Evolutionary conservation across 1,140 invertebrate species (phyloP).

Genomic region (Aphidius gifuensis): DNA sequence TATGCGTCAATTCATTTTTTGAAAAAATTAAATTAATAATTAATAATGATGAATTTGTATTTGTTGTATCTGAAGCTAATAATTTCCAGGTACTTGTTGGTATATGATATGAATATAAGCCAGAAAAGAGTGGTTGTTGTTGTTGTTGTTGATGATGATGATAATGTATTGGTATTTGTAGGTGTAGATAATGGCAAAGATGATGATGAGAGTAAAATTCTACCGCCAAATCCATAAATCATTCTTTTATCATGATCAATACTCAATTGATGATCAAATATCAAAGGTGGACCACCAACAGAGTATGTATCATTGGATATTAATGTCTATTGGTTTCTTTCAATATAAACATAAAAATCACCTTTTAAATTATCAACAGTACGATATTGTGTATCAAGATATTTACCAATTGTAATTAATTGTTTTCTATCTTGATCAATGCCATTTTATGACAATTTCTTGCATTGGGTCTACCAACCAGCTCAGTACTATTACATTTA

Average conservation of each 20-base stretch:
- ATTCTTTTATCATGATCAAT: conserved; percentile 79
- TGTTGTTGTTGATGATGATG: conserved; percentile 26
- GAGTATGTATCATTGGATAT: conserved; percentile 74
- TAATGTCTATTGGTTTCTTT: conserved; percentile 67
- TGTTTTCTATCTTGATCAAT: conserved; percentile 79
- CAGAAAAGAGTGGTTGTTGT: conserved; percentile 69
- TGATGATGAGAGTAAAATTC: conserved; percentile 62
- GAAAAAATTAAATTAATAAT: no score
- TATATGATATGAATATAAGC: conserved; percentile 84
- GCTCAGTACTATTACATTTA: conserved; percentile 68
- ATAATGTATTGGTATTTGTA: no score
- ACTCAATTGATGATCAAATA: conserved; percentile 93
- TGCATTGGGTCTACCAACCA: conserved; percentile 74
- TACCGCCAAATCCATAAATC: conserved; percentile 88
- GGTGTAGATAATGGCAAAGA: no score
- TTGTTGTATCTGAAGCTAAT: conserved; percentile 59
- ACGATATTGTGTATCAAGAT: conserved; percentile 70
- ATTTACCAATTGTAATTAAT: conserved; percentile 82
- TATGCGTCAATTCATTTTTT: no score
- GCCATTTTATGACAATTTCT: conserved; percentile 92
- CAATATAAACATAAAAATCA: conserved; percentile 80
- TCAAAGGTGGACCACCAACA: conserved; percentile 74
- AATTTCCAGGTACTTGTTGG: conserved; percentile 82
- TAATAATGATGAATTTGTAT: conserved; percentile 51
- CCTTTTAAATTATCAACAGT: conserved; percentile 68